phyloP scores from a whole-genome alignment of 2,113 vertebrate genomes.

The Hippoglossus stenolepis region DNA sequence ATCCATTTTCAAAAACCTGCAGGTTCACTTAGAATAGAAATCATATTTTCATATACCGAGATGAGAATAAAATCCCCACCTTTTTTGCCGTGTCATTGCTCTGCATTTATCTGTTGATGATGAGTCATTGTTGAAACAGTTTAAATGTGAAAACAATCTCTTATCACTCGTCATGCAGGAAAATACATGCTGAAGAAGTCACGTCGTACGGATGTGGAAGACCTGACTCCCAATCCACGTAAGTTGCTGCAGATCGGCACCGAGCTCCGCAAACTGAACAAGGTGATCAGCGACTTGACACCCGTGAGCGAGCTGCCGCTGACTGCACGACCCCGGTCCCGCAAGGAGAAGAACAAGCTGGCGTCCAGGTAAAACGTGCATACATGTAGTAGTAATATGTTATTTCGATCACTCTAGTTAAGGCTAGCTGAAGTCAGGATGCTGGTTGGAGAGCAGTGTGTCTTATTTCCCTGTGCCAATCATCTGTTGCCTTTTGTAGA shows the following conservation, averaged over 20 bases:
- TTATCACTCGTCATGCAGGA: slow-evolving; percentile 75
- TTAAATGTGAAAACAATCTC: background rate
- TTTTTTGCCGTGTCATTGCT: background rate
- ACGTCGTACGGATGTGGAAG: slow-evolving; percentile 96
- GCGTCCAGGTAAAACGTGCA: slow-evolving; percentile 89
- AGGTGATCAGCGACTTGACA: slow-evolving; percentile 97
- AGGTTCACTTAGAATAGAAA: no score
- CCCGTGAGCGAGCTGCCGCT: slow-evolving; percentile 97
- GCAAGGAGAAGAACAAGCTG: slow-evolving; percentile 99
- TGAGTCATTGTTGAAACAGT: background rate
- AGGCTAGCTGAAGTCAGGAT: background rate
- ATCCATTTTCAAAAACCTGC: no score
- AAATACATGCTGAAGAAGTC: slow-evolving; percentile 98
- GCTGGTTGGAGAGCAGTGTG: background rate
- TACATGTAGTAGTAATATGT: accelerated
- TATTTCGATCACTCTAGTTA: no score
- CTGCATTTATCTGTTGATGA: background rate
- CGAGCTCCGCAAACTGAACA: slow-evolving; percentile 95
- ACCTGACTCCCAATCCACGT: slow-evolving; percentile 96
- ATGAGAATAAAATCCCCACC: background rate
- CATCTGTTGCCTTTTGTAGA: slow-evolving; percentile 76
- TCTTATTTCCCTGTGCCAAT: slow-evolving; percentile 2
- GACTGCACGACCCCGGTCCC: slow-evolving; percentile 93
- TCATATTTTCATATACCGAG: background rate
- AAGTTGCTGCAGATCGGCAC: slow-evolving; percentile 97